Evolutionary conservation across 2,888 invertebrate genomes (phyloP), one percentile per base, ranked within the genome.

Genomic region (Pristionchus exspectatus): DNA sequence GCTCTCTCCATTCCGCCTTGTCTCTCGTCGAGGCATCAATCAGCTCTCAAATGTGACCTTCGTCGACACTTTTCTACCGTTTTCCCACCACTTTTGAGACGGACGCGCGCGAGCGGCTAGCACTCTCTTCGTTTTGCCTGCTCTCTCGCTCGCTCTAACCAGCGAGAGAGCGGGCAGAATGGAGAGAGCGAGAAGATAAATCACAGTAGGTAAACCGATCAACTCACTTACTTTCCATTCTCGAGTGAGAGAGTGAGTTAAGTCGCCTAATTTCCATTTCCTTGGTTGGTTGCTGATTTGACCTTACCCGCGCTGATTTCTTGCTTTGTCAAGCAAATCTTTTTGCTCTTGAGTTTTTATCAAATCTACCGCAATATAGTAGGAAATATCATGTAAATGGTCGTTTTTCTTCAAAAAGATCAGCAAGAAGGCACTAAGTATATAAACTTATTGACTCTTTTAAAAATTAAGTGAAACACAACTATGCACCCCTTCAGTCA

Each of bases 71-170:
- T 33, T 74, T 38, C 50, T 27, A n/a, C 81, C 81, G 81, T 81
- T 81, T 81, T 81, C 81, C 77, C 81, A 81, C 81, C 50, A 81
- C 50, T 77, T 77, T 77, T 33, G n/a, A 59, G 59, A 59, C 18
- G 56, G 18, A 18, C 16, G 63, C 10, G 63, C 10, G 16, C 38
- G 74, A 74, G 74, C 0, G 69, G 69, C n/a, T 24, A 74, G 18
- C 38, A n/a, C 74, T 21, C 74, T 74, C 74, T 33, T 9, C 38
- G 9, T 38, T 38, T 38, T 38, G 74, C 74, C 0, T 38, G 30
- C 74, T 74, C 74, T 74, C 74, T 74, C 21, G 38, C 38, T 21
- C 24, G 33, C 30, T 18, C 30, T 30, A 66, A 24, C 18, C 18
- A 66, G 63, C 63, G 63, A 63, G 63, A 63, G 63, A n/a, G 63